These are phyloP conservation scores for Anabas testudineus DNA, from an alignment of 2,797 vertebrate genomes.

Conservation along the genomic window DNA sequence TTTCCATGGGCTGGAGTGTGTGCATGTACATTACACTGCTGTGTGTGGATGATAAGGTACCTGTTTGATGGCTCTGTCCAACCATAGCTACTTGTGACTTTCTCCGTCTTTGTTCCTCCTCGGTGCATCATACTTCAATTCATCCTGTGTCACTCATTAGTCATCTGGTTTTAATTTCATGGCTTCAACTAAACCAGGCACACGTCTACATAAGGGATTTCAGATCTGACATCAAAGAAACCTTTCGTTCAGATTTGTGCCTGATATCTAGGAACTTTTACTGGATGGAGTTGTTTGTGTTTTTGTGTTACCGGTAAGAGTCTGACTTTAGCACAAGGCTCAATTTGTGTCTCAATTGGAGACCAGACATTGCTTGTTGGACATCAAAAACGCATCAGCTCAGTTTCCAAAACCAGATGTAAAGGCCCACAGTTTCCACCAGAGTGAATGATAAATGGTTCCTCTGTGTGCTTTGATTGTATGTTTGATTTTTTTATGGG, in stretches of 20 bases:
- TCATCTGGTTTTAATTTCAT: constrained; percentile 65
- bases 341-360: constrained; percentile 61
- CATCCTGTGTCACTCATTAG: constrained; percentile 49
- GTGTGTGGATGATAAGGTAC: constrained; percentile 1
- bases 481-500: constrained; percentile 67
- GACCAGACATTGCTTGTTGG: constrained; percentile 50
- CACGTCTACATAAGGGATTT: constrained; percentile 50
- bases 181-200: constrained; percentile 42
- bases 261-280: constrained; percentile 36
- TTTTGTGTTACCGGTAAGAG: constrained; percentile 28
- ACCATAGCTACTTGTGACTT: neutral
- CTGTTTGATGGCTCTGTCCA: neutral
- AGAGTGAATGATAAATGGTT: constrained; percentile 61
- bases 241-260: constrained; percentile 50
- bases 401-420: constrained; percentile 63
- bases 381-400: constrained; percentile 45
- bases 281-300: constrained; percentile 41
- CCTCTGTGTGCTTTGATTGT: constrained; percentile 71
- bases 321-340: constrained; percentile 46
- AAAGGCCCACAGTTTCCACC: constrained; percentile 68
- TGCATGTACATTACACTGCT: neutral
- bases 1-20: neutral
- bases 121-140: neutral
- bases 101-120: neutral
- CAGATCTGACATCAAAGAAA: constrained; percentile 72